Base-by-base conservation (phyloP, 2,113 vertebrate species). In the Notarius quadriscutis region DNA sequence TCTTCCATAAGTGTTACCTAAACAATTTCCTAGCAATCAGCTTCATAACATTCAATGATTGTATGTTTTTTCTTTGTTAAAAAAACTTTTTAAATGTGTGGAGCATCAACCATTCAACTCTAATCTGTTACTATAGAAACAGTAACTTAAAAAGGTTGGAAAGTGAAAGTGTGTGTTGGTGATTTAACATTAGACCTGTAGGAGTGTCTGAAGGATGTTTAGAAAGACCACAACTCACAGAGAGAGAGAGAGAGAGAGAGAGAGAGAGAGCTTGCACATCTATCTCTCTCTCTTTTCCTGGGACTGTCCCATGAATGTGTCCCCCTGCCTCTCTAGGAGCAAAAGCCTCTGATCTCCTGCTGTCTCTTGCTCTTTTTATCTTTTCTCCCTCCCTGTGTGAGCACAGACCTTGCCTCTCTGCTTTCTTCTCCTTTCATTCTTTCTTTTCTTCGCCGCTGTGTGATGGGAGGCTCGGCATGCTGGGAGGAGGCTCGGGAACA, bases 401-500 rank as follows among this genome's bases (percentile, higher is more conserved):
- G 67, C 4, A 2, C 62, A 63, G 65, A 81, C 84, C 84, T 71
- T 83, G 67, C 50, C 85, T 81, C 67, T 82, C 41, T 62, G 80
- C 78, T 89, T 89, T 87, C 88, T 92, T 88, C 81, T 50, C 78
- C 57, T 57, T 77, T 69, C 51, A 72, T 84, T 86, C 84, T 84
- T 80, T 81, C 86, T 78, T 87, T 84, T 79, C 87, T 84, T 22
- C 75, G 85, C 75, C 22, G 10, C 63, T 89, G 57, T 74, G 69
- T 83, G 75, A 67, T 77, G 63, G 86, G 82, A 90, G 83, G 53
- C 84, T 85, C 85, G 17, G 87, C 83, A 87, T 84, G 62, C 86
- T 87, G 89, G 87, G 88, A 78, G 62, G 77, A 87, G 88, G 84
- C 77, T 84, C 50, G 63, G 77, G 86, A 91, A 91, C 91, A 89